phyloP scores from a whole-genome alignment of 2,113 vertebrate species.

The Larimichthys crocea region DNA sequence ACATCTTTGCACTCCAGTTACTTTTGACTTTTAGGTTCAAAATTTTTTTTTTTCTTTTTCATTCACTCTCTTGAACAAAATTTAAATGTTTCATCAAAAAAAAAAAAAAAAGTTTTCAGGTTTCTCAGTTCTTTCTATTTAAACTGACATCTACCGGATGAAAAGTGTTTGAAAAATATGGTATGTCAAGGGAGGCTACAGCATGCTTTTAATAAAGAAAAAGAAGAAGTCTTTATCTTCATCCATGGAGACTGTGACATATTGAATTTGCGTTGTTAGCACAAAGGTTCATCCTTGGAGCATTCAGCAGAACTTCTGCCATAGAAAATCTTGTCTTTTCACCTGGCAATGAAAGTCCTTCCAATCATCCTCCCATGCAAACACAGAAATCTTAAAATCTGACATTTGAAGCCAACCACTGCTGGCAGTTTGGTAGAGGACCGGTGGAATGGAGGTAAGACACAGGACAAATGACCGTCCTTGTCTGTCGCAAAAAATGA shows the following conservation, averaged over 20 bases:
- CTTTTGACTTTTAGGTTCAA: not conserved
- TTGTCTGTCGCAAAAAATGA: constrained; percentile 14
- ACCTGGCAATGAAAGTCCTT: constrained; percentile 47
- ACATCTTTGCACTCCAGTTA: not conserved
- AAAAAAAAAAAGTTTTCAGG: too few relatives aligned
- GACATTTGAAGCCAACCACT: constrained; percentile 25
- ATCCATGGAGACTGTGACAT: constrained; percentile 59
- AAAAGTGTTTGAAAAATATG: constrained; percentile 5
- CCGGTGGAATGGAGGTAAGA: constrained; percentile 1
- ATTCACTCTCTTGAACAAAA: not conserved
- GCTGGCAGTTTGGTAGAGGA: not conserved
- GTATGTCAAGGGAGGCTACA: constrained; percentile 19
- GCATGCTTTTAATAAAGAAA: constrained; percentile 4
- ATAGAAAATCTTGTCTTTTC: constrained; percentile 57
- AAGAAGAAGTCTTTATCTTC: constrained; percentile 40
- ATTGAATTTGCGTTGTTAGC: constrained; percentile 47
- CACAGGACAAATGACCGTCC: constrained; percentile 12
- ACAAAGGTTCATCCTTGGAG: constrained; percentile 63
- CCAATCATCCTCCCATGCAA: constrained; percentile 31
- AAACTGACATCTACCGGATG: not conserved
- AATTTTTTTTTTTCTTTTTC: not conserved
- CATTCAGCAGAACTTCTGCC: constrained; percentile 50
- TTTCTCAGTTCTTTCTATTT: constrained; percentile 22
- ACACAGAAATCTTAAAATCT: constrained; percentile 14
- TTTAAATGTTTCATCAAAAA: constrained; percentile 3